These are phyloP conservation scores for Sebastes cheni DNA, from an alignment of 2,797 vertebrate genomes.

Conservation along the genomic window DNA sequence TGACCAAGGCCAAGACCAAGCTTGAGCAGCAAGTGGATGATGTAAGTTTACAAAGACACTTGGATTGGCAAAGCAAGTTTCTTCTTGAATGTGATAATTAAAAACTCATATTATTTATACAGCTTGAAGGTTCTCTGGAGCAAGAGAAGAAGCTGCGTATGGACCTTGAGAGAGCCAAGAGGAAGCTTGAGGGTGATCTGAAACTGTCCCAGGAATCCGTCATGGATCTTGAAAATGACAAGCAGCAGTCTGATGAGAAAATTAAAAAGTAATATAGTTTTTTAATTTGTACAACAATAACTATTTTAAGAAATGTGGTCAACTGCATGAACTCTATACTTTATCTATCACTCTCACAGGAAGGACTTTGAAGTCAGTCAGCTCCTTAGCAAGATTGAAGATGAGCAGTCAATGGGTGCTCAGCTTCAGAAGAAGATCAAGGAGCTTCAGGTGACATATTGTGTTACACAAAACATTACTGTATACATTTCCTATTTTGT, in stretches of 20 bases:
- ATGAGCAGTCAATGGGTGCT: conserved; percentile 64
- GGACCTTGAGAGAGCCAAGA: conserved; percentile 87
- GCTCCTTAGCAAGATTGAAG: conserved; percentile 68
- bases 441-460: conserved; percentile 40
- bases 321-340: neutral
- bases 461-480: neutral
- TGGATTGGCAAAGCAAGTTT: neutral
- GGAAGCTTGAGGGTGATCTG: conserved; percentile 89
- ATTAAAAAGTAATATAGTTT: neutral
- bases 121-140: conserved; percentile 89
- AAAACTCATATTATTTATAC: neutral
- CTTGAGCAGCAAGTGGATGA: conserved; percentile 90
- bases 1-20: conserved; percentile 73
- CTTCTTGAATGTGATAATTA: neutral
- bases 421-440: conserved; percentile 93
- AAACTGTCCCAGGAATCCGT: conserved; percentile 88
- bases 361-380: conserved; percentile 90
- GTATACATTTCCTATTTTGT: neutral
- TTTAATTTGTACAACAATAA: neutral
- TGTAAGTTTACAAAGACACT: conserved; percentile 73
- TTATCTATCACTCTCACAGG: conserved; percentile 55
- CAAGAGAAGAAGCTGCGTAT: conserved; percentile 89
- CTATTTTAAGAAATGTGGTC: neutral
- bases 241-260: conserved; percentile 54
- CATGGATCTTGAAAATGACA: conserved; percentile 88